Percentiles rank a stretch among this genome's conserved stretches.
Conservation (phyloP, 2,797 vertebrate genomes). For the Melanotaenia nigrans region DNA sequence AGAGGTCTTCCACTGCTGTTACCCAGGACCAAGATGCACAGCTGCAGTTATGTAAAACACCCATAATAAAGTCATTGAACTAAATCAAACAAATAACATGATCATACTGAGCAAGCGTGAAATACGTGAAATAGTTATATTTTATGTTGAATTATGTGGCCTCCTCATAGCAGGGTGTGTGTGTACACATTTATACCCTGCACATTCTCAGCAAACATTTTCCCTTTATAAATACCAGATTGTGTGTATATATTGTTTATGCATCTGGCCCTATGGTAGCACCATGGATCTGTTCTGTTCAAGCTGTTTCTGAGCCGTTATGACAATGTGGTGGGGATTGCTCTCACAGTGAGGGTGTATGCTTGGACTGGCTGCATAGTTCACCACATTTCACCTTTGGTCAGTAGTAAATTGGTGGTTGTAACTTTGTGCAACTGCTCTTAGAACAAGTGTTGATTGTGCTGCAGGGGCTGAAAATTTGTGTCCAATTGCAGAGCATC, state of each 20-base stretch:
- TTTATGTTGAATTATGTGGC: not conserved
- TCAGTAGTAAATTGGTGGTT: not conserved
- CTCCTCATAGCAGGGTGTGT: too few species aligned
- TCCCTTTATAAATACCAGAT: not conserved
- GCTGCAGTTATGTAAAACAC: not conserved
- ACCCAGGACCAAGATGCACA: not conserved
- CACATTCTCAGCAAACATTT: not conserved
- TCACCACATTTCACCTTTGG: not conserved
- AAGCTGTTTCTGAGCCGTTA: not conserved
- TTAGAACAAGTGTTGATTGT: not conserved
- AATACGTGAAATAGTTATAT: not conserved
- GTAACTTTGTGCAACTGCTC: not conserved
- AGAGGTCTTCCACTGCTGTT: not conserved
- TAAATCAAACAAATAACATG: not conserved
- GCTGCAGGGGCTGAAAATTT: not conserved
- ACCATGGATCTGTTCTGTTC: not conserved
- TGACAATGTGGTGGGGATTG: not conserved
- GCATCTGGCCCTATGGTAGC: not conserved
- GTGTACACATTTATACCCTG: too few species aligned
- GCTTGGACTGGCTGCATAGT: not conserved
- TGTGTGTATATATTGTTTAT: not conserved
- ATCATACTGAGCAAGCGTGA: not conserved
- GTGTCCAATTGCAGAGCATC: not conserved
- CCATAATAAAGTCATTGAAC: not conserved
- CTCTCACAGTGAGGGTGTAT: not conserved